These are phyloP conservation scores for Crypturellus undulatus DNA, from an alignment of 2,113 vertebrate species.

Conservation along the genomic window DNA sequence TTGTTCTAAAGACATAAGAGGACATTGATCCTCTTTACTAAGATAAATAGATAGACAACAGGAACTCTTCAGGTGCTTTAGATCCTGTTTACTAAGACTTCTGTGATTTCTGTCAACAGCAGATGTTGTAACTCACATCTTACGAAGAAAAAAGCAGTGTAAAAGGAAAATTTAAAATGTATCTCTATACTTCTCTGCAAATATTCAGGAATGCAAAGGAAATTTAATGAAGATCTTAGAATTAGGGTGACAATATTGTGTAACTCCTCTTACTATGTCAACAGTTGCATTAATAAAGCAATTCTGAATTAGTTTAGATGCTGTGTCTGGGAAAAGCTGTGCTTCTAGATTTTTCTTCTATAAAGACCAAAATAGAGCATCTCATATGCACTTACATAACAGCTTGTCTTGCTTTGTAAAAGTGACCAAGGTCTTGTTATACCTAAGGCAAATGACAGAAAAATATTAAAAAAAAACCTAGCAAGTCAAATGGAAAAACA, in stretches of 20 bases:
- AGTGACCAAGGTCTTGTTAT: not conserved
- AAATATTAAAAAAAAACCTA: not conserved
- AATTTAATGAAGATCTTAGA: not conserved
- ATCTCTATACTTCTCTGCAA: not conserved
- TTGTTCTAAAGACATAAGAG: not conserved
- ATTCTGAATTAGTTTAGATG: not conserved
- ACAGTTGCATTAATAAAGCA: not conserved
- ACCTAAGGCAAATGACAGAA: not conserved
- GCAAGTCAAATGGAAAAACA: not conserved
- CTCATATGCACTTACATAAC: not conserved
- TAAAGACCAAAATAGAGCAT: not conserved
- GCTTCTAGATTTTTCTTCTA: not conserved
- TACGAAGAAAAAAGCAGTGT: not conserved
- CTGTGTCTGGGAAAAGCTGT: not conserved
- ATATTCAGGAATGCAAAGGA: not conserved
- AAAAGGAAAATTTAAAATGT: not conserved
- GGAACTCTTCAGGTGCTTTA: not conserved
- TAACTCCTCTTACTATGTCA: not conserved
- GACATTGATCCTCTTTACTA: not conserved
- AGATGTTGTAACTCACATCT: not conserved
- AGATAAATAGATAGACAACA: not conserved
- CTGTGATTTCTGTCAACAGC: not conserved
- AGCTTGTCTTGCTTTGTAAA: constrained; percentile 8
- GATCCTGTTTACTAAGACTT: not conserved
- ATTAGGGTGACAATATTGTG: not conserved